Evolutionary conservation across 2,113 vertebrate species (phyloP).

Genomic region (Calyptommatus sinebrachiatus): DNA sequence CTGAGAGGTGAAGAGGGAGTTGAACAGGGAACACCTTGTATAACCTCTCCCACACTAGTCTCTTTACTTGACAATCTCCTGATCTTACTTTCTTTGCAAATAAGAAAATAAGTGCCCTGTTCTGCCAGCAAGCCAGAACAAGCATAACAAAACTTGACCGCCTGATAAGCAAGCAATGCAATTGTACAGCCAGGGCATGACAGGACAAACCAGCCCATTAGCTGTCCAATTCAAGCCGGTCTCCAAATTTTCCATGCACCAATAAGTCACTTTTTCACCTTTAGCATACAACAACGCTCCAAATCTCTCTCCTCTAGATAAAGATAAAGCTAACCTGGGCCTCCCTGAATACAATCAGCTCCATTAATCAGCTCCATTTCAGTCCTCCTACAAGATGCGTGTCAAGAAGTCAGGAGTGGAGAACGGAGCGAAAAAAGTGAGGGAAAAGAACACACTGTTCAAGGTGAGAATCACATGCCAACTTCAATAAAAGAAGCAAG

Average conservation of each 20-base stretch:
- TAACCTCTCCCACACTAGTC: background rate
- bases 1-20: background rate
- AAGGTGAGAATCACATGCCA: constrained; percentile 4
- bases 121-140: background rate
- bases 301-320: background rate
- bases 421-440: background rate
- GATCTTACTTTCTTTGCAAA: background rate
- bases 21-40: background rate
- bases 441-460: constrained; percentile 9
- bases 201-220: background rate
- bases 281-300: background rate
- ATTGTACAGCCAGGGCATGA: background rate
- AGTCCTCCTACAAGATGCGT: background rate
- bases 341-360: background rate
- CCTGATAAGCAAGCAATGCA: background rate
- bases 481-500: background rate
- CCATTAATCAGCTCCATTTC: constrained; percentile 4
- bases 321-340: background rate
- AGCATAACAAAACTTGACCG: background rate
- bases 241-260: background rate
- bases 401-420: constrained; percentile 4
- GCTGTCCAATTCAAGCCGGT: background rate
- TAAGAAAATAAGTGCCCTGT: no score
- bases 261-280: background rate
- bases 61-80: background rate